Evolutionary conservation across 2,888 invertebrate species (phyloP).

Genomic region (Drosophila paramelanica): DNA sequence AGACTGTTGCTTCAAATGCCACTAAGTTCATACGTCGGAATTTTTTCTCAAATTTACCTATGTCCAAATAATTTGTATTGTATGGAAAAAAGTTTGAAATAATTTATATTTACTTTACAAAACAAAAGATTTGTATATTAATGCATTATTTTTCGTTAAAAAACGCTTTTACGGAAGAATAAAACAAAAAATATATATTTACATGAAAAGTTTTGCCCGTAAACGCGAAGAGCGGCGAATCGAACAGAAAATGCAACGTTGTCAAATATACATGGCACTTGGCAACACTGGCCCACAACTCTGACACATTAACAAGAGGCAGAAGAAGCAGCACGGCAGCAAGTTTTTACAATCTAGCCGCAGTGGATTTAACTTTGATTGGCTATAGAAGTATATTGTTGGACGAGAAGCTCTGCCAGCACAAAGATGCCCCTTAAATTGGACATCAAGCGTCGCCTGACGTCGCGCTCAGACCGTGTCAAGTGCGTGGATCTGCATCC

Average conservation of each 20-base stretch:
- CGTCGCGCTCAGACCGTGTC: slow-evolving; percentile 98
- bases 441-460: slow-evolving; percentile 98
- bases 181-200: neutral
- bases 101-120: too few relatives aligned
- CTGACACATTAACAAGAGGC: slow-evolving; percentile 68
- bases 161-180: neutral
- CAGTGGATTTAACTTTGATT: slow-evolving; percentile 42
- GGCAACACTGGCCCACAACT: slow-evolving; percentile 54
- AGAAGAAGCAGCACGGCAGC: slow-evolving; percentile 50
- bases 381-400: slow-evolving; percentile 29
- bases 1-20: slow-evolving; percentile 20
- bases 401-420: slow-evolving; percentile 22
- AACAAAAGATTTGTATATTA: too few relatives aligned
- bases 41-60: neutral
- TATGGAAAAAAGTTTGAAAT: neutral
- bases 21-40: neutral
- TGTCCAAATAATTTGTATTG: neutral
- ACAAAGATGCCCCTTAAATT: slow-evolving; percentile 92
- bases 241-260: slow-evolving; percentile 20
- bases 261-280: slow-evolving; percentile 57
- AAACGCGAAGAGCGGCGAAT: neutral
- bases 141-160: too few relatives aligned
- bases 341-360: slow-evolving; percentile 59
- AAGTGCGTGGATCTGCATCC: slow-evolving; percentile 99
- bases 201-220: neutral